Evolutionary conservation across 2,113 vertebrate genomes (phyloP), one percentile per base, ranked within the genome.

Genomic region (Asarcornis scutulata): DNA sequence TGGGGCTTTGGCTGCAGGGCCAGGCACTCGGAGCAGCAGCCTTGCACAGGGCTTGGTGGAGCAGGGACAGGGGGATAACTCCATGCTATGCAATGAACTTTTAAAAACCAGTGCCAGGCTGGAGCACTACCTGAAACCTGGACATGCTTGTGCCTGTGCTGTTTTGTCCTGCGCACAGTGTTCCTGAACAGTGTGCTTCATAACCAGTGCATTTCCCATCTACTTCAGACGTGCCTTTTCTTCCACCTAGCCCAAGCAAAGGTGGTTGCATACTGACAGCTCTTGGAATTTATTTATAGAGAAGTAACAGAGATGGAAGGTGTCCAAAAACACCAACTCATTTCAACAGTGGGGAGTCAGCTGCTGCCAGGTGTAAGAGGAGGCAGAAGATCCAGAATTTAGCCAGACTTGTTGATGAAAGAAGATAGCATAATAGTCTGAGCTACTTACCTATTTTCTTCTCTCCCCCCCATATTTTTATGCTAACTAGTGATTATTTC

Each of bases 1-100:
- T 26, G 77, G 64, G 56, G 7, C 40, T 91, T 50, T 81, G 64
- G 46, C 46, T 48, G 46, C 46, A 25, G 31, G 6, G 8, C 16
- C 0, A 1, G 36, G 31, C 8, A 4, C n/a, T 10, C 0, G 1
- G 52, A 32, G 8, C 58, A 77, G 38, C 79, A 80, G 17, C n/a
- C 40, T 55, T 21, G 46, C 22, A 60, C 12, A 26, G 22, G 17
- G 32, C 31, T 55, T 55, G 50, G 58, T 34, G 17, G n/a, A 74
- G 7, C 2, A 2, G 6, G 12, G 2, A 10, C 12, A 25, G 16
- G 11, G 26, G 81, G 40, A 83, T 59, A n/a, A 44, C 16, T 62
- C 58, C 50, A 8, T 67, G 36, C 18, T 4, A 44, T 67, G 11
- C 60, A 63, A 4, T 36, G 23, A 59, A 56, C 1, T 1, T 8